Conservation (phyloP, 2,888 invertebrate species). For the Platynereis dumerilii region DNA sequence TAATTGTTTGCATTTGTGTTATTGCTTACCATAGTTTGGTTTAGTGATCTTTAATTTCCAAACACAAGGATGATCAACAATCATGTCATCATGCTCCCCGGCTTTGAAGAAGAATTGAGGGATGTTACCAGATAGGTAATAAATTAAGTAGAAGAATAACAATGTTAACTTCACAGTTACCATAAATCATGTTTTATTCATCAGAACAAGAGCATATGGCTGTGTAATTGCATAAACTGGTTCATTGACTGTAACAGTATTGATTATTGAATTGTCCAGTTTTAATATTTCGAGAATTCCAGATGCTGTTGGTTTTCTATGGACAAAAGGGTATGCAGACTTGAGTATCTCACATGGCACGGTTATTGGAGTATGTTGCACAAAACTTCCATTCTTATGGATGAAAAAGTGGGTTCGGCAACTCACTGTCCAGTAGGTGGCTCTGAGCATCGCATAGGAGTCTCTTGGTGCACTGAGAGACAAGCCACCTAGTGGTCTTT, state of each 20-base stretch:
- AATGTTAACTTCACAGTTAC: too few relatives aligned
- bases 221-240: neutral
- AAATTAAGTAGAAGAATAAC: too few relatives aligned
- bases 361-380: neutral
- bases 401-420: neutral
- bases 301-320: neutral
- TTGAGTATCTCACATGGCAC: neutral
- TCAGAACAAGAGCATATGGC: neutral
- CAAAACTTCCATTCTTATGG: neutral
- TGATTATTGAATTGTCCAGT: neutral
- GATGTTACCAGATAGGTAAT: too few relatives aligned
- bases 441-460: neutral
- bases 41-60: too few relatives aligned
- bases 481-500: constrained; percentile 3
- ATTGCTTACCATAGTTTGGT: too few relatives aligned
- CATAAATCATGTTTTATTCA: neutral
- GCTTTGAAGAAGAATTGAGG: too few relatives aligned
- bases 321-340: neutral
- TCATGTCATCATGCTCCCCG: too few relatives aligned
- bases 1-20: too few relatives aligned
- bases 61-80: too few relatives aligned
- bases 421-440: neutral
- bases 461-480: constrained; percentile 1
- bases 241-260: neutral
- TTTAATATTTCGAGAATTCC: neutral